These are phyloP conservation scores for Thalassophryne amazonica DNA, from an alignment of 2,797 vertebrate species.

Conservation along the genomic window DNA sequence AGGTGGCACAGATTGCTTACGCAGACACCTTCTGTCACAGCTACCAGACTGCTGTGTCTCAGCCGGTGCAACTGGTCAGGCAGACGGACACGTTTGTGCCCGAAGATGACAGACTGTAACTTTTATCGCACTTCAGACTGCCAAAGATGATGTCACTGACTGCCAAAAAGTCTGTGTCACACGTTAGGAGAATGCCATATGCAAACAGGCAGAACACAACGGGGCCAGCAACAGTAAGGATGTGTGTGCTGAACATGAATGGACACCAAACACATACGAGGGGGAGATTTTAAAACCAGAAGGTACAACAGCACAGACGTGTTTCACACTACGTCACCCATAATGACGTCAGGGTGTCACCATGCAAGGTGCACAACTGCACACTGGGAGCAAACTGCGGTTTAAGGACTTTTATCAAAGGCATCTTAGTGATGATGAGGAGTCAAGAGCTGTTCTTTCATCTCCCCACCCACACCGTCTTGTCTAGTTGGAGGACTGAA, in stretches of 20 bases:
- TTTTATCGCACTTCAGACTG: not conserved
- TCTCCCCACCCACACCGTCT: too few relatives aligned
- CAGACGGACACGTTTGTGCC: constrained; percentile 19
- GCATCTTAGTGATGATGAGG: too few relatives aligned
- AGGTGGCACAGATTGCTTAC: not conserved
- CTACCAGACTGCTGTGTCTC: not conserved
- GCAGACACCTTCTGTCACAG: not conserved
- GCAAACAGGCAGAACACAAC: not conserved
- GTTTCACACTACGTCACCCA: too few relatives aligned
- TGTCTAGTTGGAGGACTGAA: too few relatives aligned
- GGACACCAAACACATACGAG: too few relatives aligned
- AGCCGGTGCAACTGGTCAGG: constrained; percentile 10
- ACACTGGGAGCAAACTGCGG: too few relatives aligned
- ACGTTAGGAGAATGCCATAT: constrained; percentile 20
- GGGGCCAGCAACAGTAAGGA: constrained; percentile 10
- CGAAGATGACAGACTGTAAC: constrained; percentile 3
- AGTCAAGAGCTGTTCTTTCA: too few relatives aligned
- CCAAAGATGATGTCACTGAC: not conserved
- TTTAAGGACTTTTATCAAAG: too few relatives aligned
- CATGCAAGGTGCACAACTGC: too few relatives aligned
- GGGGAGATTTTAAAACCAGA: too few relatives aligned
- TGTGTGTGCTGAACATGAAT: constrained; percentile 63
- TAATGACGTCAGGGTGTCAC: too few relatives aligned
- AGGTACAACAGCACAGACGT: too few relatives aligned
- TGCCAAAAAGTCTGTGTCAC: constrained; percentile 21